A percentile compares a stretch with the other conserved stretches of the same genome.
These are phyloP conservation scores for Heteropelma amictum DNA, from an alignment of 2,888 invertebrate species.

Conservation along the genomic window DNA sequence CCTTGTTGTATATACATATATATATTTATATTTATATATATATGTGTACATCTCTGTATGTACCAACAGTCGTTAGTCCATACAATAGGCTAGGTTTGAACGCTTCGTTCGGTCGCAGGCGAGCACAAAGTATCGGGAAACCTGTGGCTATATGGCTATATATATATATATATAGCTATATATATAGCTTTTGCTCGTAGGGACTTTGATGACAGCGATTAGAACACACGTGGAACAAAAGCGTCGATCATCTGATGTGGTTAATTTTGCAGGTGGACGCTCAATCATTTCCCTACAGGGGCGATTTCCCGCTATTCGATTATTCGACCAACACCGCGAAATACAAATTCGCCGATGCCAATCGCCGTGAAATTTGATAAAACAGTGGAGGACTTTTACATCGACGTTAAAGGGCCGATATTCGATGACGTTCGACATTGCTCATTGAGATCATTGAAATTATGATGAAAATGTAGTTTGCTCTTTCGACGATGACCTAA, in stretches of 20 bases:
- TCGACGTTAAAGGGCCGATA: no score
- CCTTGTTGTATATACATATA: neutral
- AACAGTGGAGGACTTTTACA: no score
- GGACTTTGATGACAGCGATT: conserved; percentile 48
- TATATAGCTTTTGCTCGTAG: no score
- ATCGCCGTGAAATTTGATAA: no score
- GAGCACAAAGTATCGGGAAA: conserved; percentile 43
- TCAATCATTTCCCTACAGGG: conserved; percentile 7
- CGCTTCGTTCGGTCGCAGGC: neutral
- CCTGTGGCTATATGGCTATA: neutral
- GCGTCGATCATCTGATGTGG: conserved; percentile 46
- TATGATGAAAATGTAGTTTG: neutral
- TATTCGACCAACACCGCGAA: neutral
- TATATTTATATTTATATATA: neutral
- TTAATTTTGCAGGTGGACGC: conserved; percentile 26
- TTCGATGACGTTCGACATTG: neutral
- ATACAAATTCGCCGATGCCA: no score
- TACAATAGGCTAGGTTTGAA: conserved; percentile 1
- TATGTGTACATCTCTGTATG: no score
- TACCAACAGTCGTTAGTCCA: no score
- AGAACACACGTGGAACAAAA: conserved; percentile 36
- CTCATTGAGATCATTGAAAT: neutral
- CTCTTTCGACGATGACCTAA: neutral
- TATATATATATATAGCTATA: no score
- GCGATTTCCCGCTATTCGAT: conserved; percentile 9